A percentile compares a stretch with the other conserved stretches of the same genome.
Conservation (phyloP, 2,797 vertebrate genomes). For the Xerus rutilus region DNA sequence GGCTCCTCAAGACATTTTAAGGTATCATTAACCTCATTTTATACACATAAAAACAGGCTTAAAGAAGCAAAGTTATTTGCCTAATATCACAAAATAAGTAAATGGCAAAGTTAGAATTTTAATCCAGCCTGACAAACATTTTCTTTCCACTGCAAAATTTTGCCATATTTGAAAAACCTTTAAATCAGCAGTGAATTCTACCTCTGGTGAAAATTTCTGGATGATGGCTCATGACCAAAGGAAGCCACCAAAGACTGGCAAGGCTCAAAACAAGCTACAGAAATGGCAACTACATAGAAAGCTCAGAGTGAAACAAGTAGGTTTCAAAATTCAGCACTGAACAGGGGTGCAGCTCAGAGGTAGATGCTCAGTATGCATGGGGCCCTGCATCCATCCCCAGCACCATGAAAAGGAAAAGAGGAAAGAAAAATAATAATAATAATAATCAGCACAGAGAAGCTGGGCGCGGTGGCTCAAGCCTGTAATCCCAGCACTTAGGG, state of each 20-base stretch:
- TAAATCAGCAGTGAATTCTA: constrained; percentile 1
- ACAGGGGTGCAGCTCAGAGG: too few species aligned
- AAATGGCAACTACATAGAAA: background rate
- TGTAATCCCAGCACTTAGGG: too few species aligned
- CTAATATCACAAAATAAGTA: background rate
- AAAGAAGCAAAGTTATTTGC: constrained; percentile 17
- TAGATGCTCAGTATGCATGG: too few species aligned
- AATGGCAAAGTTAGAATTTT: background rate
- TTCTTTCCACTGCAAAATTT: constrained; percentile 42
- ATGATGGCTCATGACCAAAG: background rate
- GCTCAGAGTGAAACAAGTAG: background rate
- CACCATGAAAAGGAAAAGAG: too few species aligned
- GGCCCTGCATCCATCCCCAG: too few species aligned
- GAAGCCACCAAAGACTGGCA: background rate
- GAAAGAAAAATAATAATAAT: too few species aligned
- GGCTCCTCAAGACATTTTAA: background rate
- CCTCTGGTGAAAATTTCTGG: background rate
- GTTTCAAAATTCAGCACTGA: constrained; percentile 16
- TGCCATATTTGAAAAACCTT: constrained; percentile 39
- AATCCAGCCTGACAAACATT: background rate
- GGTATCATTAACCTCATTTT: constrained; percentile 30
- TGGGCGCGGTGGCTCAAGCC: too few species aligned
- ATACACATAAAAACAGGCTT: constrained; percentile 33
- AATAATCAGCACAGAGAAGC: background rate
- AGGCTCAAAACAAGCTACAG: background rate